phyloP scores from a whole-genome alignment of 2,797 vertebrate genomes.

The Trematomus bernacchii region DNA sequence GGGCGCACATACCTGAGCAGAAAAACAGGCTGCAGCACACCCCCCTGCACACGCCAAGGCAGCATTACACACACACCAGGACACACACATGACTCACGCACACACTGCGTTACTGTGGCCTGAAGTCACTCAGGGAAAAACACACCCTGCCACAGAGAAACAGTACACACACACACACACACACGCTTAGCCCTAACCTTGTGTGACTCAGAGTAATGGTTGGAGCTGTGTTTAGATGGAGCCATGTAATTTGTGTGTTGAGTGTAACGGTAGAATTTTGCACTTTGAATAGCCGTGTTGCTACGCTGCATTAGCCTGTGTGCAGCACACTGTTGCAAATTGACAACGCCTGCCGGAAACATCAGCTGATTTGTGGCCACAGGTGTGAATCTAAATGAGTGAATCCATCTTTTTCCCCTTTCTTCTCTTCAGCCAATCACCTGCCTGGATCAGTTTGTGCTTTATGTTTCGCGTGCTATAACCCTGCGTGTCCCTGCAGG shows the following conservation, averaged over 20 bases:
- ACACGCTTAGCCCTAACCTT: constrained; percentile 60
- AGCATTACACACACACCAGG: constrained; percentile 65
- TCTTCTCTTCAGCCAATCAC: constrained; percentile 29
- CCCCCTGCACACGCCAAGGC: constrained; percentile 78
- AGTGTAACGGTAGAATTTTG: constrained; percentile 43
- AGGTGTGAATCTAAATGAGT: constrained; percentile 30
- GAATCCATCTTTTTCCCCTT: not conserved
- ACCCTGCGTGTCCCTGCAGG: constrained; percentile 79
- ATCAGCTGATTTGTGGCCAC: constrained; percentile 37
- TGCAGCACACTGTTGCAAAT: constrained; percentile 9
- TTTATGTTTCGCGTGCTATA: constrained; percentile 53
- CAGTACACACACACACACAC: constrained; percentile 63
- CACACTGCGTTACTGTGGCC: constrained; percentile 74
- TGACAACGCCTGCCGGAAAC: constrained; percentile 16
- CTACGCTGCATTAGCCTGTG: constrained; percentile 11
- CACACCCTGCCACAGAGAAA: constrained; percentile 76
- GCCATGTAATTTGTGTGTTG: constrained; percentile 69
- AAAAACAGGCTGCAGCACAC: constrained; percentile 83
- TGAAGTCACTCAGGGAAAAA: constrained; percentile 78
- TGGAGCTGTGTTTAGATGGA: constrained; percentile 59
- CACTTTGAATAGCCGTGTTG: constrained; percentile 34
- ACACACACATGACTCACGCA: constrained; percentile 46
- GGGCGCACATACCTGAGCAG: constrained; percentile 87
- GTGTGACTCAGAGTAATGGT: constrained; percentile 71
- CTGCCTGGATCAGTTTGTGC: constrained; percentile 71